Conservation (phyloP, 1,140 invertebrate genomes). For the Dinothrombium tinctorium region DNA sequence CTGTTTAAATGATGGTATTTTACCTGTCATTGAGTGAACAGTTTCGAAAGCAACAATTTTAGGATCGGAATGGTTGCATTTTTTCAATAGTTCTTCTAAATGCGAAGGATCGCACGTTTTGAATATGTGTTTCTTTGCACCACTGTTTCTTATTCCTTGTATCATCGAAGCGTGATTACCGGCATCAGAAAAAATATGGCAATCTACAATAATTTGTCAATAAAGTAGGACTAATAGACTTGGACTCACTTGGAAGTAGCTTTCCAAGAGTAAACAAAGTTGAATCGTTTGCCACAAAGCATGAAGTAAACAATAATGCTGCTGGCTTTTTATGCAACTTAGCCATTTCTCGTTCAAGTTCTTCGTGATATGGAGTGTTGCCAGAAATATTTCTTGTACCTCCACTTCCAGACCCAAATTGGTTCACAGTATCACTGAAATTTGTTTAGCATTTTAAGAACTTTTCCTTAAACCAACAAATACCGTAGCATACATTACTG, state of each 20-base stretch:
- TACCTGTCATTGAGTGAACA: slow-evolving; percentile 92
- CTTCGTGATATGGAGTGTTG: slow-evolving; percentile 74
- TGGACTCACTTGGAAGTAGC: slow-evolving; percentile 41
- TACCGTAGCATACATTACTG: slow-evolving; percentile 39
- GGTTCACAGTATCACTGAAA: slow-evolving; percentile 46
- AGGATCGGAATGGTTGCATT: slow-evolving; percentile 43
- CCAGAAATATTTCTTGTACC: slow-evolving; percentile 94
- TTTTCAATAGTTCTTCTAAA: slow-evolving; percentile 44
- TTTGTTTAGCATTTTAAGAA: too few relatives aligned
- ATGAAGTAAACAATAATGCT: slow-evolving; percentile 81
- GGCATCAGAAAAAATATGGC: slow-evolving; percentile 88
- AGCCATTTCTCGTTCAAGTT: slow-evolving; percentile 60
- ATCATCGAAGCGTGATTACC: slow-evolving; percentile 99
- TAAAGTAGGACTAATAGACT: not conserved
- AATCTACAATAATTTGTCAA: slow-evolving; percentile 25
- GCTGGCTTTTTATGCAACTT: slow-evolving; percentile 72
- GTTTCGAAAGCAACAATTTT: slow-evolving; percentile 98
- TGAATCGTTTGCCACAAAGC: slow-evolving; percentile 93
- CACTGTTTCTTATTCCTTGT: slow-evolving; percentile 77
- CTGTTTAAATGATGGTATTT: slow-evolving; percentile 7
- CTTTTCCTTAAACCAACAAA: too few relatives aligned
- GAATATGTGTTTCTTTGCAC: slow-evolving; percentile 79
- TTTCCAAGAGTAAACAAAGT: slow-evolving; percentile 78
- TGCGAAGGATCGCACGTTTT: slow-evolving; percentile 74
- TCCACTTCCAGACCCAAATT: slow-evolving; percentile 75